Conservation (phyloP, 2,888 invertebrate species). For the Drosophila vallismaia region DNA sequence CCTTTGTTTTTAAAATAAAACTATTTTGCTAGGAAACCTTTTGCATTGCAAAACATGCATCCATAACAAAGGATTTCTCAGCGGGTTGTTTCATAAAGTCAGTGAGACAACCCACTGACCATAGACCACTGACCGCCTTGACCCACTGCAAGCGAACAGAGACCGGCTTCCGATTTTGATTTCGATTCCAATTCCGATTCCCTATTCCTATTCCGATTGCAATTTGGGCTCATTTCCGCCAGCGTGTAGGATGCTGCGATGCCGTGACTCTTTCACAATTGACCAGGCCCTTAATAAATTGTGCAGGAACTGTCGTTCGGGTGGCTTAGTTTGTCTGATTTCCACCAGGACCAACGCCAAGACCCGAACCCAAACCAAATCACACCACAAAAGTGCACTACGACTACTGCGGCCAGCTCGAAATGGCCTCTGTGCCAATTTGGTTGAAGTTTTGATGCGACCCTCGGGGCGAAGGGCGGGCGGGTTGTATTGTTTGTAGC, state of each 20-base stretch:
- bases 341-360: conserved; percentile 58
- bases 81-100: conserved; percentile 55
- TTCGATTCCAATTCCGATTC: conserved; percentile 3
- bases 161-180: conserved; percentile 11
- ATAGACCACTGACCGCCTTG: conserved; percentile 38
- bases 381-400: conserved; percentile 33
- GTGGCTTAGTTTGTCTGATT: conserved; percentile 61
- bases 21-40: not conserved
- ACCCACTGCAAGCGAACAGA: conserved; percentile 36
- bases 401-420: conserved; percentile 29
- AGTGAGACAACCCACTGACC: conserved; percentile 47
- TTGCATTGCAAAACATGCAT: conserved; percentile 34
- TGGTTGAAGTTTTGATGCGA: conserved; percentile 39
- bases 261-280: conserved; percentile 50
- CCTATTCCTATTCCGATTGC: conserved; percentile 29
- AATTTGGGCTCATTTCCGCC: conserved; percentile 50
- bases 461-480: conserved; percentile 61
- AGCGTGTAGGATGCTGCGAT: conserved; percentile 40
- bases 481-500: conserved; percentile 45
- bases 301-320: conserved; percentile 37
- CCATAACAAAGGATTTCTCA: conserved; percentile 48
- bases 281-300: conserved; percentile 47
- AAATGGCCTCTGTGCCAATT: conserved; percentile 29
- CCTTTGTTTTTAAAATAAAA: not conserved
- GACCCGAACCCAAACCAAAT: not conserved